phyloP scores from a whole-genome alignment of 2,797 vertebrate species.

The Pseudochromis fuscus region DNA sequence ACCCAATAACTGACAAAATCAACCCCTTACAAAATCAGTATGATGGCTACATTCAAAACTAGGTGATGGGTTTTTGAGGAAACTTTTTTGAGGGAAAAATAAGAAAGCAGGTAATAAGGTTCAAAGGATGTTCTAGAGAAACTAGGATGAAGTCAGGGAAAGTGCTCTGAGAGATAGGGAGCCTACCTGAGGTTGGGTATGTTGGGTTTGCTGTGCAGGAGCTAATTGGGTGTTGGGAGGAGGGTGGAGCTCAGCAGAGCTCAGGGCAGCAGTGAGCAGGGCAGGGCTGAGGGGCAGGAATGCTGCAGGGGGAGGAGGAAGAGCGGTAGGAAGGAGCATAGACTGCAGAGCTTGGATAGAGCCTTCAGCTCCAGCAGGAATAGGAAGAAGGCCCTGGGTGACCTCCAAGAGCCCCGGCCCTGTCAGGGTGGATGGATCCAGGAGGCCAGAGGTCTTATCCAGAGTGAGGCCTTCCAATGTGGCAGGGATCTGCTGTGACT shows the following conservation, averaged over 20 bases:
- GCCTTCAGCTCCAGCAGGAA: constrained; percentile 77
- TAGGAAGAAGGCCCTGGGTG: constrained; percentile 83
- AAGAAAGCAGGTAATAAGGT: constrained; percentile 38
- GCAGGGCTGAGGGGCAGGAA: constrained; percentile 90
- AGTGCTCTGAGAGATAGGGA: constrained; percentile 34
- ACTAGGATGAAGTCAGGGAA: constrained; percentile 31
- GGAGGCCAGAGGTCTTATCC: constrained; percentile 82
- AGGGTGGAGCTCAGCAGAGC: constrained; percentile 83
- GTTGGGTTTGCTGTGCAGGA: constrained; percentile 76
- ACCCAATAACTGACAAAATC: too few relatives aligned
- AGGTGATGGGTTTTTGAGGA: background rate
- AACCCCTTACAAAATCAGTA: constrained; percentile 1
- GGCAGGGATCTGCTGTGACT: constrained; percentile 80
- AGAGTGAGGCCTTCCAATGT: constrained; percentile 81
- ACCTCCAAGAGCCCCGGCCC: constrained; percentile 82
- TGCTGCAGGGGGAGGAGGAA: constrained; percentile 83
- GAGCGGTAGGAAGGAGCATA: constrained; percentile 80
- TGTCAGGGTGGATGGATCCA: constrained; percentile 83
- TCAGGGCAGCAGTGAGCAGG: constrained; percentile 89
- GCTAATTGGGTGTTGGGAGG: constrained; percentile 85
- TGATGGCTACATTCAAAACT: constrained; percentile 9
- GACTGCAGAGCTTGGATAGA: constrained; percentile 81
- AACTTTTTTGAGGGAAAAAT: constrained; percentile 10
- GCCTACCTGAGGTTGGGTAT: constrained; percentile 83
- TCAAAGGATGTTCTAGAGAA: constrained; percentile 13